Conservation (phyloP, 2,888 invertebrate genomes). For the Conomelus anceps region DNA sequence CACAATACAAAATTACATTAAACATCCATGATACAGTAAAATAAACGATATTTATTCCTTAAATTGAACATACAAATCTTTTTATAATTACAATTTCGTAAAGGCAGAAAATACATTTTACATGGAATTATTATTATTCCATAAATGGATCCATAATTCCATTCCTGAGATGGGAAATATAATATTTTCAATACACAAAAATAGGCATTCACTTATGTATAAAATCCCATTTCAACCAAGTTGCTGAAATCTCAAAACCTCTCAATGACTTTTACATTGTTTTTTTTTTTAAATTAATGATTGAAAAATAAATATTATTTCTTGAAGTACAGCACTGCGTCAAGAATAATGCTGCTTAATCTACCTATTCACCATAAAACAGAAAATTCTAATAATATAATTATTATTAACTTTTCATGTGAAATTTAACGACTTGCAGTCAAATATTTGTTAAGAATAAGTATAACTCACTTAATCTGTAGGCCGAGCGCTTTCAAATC, state of each 20-base stretch:
- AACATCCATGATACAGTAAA: not conserved
- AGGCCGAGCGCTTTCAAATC: too few relatives aligned
- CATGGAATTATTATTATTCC: not conserved
- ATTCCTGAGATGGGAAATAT: not conserved
- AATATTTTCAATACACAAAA: not conserved
- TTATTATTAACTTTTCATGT: too few relatives aligned
- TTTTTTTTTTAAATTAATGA: not conserved
- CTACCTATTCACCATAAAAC: too few relatives aligned
- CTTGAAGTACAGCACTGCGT: not conserved
- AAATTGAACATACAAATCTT: not conserved
- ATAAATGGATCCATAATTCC: not conserved
- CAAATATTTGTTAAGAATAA: too few relatives aligned
- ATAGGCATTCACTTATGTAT: not conserved
- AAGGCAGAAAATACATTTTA: not conserved
- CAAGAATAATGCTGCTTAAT: not conserved
- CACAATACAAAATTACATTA: not conserved
- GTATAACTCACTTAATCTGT: too few relatives aligned
- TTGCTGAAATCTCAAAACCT: not conserved
- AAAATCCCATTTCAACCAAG: not conserved
- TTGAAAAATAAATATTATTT: not conserved
- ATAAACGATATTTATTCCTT: not conserved
- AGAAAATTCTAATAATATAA: too few relatives aligned
- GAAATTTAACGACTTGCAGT: too few relatives aligned
- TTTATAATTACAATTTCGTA: not conserved
- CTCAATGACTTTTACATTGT: not conserved